phyloP scores from a whole-genome alignment of 1,140 invertebrate genomes.

The Wiebesia pumilae region DNA sequence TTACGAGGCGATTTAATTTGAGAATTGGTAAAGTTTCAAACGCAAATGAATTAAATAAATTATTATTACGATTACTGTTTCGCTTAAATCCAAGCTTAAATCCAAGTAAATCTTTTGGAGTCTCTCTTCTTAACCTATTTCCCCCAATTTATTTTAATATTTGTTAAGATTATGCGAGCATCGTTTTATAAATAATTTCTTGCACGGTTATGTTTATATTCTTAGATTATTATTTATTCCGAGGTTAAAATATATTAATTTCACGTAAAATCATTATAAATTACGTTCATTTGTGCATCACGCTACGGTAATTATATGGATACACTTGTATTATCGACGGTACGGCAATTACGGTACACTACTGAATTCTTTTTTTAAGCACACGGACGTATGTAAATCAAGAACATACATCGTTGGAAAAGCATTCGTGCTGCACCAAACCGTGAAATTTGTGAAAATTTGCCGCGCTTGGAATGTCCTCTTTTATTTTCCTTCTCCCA shows the following conservation, averaged over 20 bases:
- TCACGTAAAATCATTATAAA: background rate
- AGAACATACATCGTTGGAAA: background rate
- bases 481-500: conserved; percentile 9
- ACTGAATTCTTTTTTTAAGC: background rate
- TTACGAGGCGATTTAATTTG: too few relatives aligned
- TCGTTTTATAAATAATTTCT: too few relatives aligned
- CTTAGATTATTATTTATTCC: background rate
- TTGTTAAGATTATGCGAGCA: too few relatives aligned
- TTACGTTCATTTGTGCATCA: background rate
- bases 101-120: background rate
- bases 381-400: background rate
- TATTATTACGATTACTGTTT: background rate
- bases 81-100: background rate
- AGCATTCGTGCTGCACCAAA: conserved; percentile 28
- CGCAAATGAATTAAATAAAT: background rate
- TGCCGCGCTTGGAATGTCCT: conserved; percentile 5
- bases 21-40: too few relatives aligned
- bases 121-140: background rate
- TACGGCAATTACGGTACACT: too few relatives aligned
- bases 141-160: background rate
- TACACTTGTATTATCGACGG: background rate
- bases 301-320: too few relatives aligned
- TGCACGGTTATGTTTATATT: too few relatives aligned
- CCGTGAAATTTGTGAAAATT: conserved; percentile 51
- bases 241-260: background rate